phyloP scores from a whole-genome alignment of 2,113 vertebrate species.

The Trinectes maculatus region DNA sequence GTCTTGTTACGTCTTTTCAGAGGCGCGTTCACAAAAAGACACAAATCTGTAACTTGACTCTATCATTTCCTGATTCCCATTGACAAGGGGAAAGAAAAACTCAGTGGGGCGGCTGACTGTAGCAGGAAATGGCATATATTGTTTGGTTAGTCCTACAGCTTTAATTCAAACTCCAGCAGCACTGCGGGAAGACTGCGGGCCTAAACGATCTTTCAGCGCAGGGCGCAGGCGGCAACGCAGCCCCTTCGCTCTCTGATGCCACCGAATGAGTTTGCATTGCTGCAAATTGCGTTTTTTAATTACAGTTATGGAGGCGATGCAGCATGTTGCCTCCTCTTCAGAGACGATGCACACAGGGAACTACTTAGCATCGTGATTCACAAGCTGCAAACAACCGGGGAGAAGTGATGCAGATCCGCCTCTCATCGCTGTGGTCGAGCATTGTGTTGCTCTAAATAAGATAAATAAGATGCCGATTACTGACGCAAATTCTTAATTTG shows the following conservation, averaged over 20 bases:
- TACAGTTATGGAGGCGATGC: slow-evolving; percentile 56
- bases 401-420: slow-evolving; percentile 38
- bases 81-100: slow-evolving; percentile 27
- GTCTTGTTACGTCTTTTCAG: slow-evolving; percentile 21
- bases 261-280: slow-evolving; percentile 56
- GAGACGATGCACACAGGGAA: slow-evolving; percentile 55
- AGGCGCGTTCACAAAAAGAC: slow-evolving; percentile 25
- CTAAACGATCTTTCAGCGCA: slow-evolving; percentile 28
- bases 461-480: slow-evolving; percentile 42
- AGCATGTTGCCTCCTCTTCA: slow-evolving; percentile 28
- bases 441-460: slow-evolving; percentile 15
- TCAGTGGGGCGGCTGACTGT: slow-evolving; percentile 9
- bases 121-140: slow-evolving; percentile 48
- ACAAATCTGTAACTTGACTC: slow-evolving; percentile 17
- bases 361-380: slow-evolving; percentile 57
- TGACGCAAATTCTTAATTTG: slow-evolving; percentile 10
- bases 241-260: slow-evolving; percentile 37
- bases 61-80: slow-evolving; percentile 47
- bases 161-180: slow-evolving; percentile 52
- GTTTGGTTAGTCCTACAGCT: slow-evolving; percentile 31
- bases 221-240: slow-evolving; percentile 22
- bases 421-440: slow-evolving; percentile 30
- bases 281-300: slow-evolving; percentile 74
- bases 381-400: slow-evolving; percentile 56
- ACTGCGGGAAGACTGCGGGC: slow-evolving; percentile 38